Evolutionary conservation across 2,797 vertebrate genomes (phyloP).

Genomic region (Acomys russatus): DNA sequence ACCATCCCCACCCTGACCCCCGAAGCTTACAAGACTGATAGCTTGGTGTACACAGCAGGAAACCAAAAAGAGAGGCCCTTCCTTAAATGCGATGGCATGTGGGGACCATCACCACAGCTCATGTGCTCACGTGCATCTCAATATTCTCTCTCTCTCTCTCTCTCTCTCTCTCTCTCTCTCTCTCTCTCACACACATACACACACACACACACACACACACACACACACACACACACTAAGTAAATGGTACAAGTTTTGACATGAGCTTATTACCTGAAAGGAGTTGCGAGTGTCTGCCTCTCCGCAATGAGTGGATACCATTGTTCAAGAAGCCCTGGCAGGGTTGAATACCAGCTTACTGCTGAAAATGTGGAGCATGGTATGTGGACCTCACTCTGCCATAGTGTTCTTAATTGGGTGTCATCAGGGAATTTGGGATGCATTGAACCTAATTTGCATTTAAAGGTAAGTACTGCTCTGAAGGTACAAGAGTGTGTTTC

Average conservation of each 20-base stretch:
- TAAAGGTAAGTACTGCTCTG: not conserved
- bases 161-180: too few relatives aligned
- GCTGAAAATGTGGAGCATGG: too few relatives aligned
- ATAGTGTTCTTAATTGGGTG: accelerated
- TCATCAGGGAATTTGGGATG: too few relatives aligned
- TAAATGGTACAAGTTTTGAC: not conserved
- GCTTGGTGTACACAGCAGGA: not conserved
- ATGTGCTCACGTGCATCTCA: not conserved
- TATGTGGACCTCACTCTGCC: not conserved
- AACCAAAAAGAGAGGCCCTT: not conserved
- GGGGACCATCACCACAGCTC: not conserved
- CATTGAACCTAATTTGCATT: not conserved
- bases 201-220: not conserved
- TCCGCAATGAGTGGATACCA: accelerated
- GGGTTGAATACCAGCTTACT: accelerated
- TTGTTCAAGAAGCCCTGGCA: accelerated
- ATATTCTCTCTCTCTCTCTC: too few relatives aligned
- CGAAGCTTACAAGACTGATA: not conserved
- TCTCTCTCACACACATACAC: not conserved
- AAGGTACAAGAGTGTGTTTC: accelerated
- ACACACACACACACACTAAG: not conserved
- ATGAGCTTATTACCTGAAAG: not conserved
- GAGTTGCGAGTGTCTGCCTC: not conserved
- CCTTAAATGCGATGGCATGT: not conserved
- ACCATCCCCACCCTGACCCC: not conserved